Percentiles rank a stretch among this genome's conserved stretches.
phyloP scores from a whole-genome alignment of 2,113 vertebrate species.

The Eupsittula cactorum region DNA sequence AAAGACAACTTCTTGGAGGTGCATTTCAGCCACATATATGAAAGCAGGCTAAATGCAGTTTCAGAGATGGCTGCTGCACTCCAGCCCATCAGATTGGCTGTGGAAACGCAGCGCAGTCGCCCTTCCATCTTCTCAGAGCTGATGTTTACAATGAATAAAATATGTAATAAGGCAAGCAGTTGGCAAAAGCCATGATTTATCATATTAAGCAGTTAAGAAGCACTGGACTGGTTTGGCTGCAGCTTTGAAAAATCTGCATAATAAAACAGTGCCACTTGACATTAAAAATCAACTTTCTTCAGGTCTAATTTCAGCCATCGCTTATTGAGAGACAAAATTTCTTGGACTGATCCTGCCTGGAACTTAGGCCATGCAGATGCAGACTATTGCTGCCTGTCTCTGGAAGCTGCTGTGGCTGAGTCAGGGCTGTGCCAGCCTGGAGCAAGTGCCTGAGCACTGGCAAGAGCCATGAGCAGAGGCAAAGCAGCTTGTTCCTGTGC shows the following conservation, averaged over 20 bases:
- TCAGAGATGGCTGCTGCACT: slow-evolving; percentile 7
- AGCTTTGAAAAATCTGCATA: slow-evolving; percentile 6
- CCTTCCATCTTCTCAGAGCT: background rate
- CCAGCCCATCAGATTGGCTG: slow-evolving; percentile 34
- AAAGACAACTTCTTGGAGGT: slow-evolving; percentile 2
- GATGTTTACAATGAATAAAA: slow-evolving; percentile 36
- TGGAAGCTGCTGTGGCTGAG: background rate
- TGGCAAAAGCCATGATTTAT: slow-evolving; percentile 43
- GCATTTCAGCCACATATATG: background rate
- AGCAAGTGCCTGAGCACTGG: fast-evolving
- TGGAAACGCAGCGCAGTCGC: background rate
- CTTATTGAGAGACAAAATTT: background rate
- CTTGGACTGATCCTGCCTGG: fast-evolving
- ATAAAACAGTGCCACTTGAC: slow-evolving; percentile 20
- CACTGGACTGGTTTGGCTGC: background rate
- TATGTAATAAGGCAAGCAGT: slow-evolving; percentile 36
- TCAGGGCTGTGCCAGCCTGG: background rate
- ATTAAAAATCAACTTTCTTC: background rate
- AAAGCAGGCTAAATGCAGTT: slow-evolving; percentile 1
- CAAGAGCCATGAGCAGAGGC: fast-evolving
- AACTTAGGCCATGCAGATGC: background rate
- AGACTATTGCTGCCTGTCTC: background rate
- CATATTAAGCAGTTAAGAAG: slow-evolving; percentile 35
- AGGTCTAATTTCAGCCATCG: background rate
- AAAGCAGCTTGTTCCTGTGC: fast-evolving